Conservation (phyloP, 2,797 vertebrate genomes). For the Macropodus opercularis region DNA sequence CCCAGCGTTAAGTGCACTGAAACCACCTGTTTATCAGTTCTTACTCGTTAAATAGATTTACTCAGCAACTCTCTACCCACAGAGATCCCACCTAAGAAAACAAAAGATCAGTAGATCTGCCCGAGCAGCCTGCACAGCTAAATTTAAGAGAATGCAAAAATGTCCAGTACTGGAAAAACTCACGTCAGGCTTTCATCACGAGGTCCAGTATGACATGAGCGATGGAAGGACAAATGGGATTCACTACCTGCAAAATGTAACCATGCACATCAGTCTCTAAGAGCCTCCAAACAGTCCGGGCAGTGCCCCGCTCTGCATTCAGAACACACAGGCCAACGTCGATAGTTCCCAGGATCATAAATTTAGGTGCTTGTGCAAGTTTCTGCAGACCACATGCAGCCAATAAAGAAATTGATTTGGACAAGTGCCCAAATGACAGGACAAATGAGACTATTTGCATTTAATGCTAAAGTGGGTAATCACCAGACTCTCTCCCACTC, state of each 20-base stretch:
- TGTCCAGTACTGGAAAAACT: not conserved
- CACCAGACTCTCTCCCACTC: conserved; percentile 9
- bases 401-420: conserved; percentile 67
- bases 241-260: conserved; percentile 1
- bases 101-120: not conserved
- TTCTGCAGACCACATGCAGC: conserved; percentile 56
- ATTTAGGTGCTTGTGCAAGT: conserved; percentile 59
- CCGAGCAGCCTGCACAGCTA: not conserved
- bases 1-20: conserved; percentile 2
- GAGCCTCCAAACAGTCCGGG: conserved; percentile 21
- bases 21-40: not conserved
- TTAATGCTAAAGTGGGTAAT: conserved; percentile 32
- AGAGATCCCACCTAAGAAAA: not conserved
- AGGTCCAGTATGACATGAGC: not conserved
- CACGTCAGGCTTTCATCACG: not conserved
- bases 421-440: conserved; percentile 42
- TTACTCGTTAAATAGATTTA: not conserved
- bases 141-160: not conserved
- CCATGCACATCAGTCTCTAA: conserved; percentile 2
- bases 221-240: not conserved
- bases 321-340: conserved; percentile 36
- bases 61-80: not conserved
- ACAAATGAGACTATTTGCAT: conserved; percentile 34
- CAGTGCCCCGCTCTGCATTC: conserved; percentile 54
- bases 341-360: conserved; percentile 60